Evolutionary conservation across 2,797 vertebrate genomes (phyloP).

Genomic region (Syngnathus rostellatus): DNA sequence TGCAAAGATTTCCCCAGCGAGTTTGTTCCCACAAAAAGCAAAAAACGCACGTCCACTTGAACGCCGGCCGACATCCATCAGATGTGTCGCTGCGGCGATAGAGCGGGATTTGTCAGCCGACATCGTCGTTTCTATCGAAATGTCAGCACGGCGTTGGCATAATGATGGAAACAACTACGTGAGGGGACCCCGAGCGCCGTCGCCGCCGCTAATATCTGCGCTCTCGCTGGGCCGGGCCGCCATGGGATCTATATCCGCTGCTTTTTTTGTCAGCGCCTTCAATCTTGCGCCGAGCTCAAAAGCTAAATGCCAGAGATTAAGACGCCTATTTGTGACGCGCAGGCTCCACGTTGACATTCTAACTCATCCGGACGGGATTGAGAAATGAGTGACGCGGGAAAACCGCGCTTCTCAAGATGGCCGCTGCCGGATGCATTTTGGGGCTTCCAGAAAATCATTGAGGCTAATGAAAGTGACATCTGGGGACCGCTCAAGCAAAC

Average conservation of each 20-base stretch:
- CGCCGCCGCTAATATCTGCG: constrained; percentile 63
- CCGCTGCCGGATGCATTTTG: background rate
- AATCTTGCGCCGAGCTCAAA: constrained; percentile 55
- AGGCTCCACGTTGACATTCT: constrained; percentile 60
- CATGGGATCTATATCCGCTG: constrained; percentile 58
- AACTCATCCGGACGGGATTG: constrained; percentile 60
- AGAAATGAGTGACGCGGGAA: constrained; percentile 56
- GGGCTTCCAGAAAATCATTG: background rate
- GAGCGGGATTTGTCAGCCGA: constrained; percentile 59
- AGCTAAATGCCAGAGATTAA: constrained; percentile 69
- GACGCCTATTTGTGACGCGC: constrained; percentile 65
- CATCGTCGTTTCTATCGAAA: constrained; percentile 62
- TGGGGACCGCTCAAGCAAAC: background rate
- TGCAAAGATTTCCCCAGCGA: background rate
- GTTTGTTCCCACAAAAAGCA: background rate
- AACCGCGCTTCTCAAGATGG: constrained; percentile 35
- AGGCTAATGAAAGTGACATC: background rate
- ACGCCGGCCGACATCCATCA: constrained; percentile 50
- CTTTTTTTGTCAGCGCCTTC: constrained; percentile 62
- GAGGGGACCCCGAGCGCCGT: constrained; percentile 47
- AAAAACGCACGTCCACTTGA: constrained; percentile 31
- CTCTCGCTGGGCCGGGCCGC: constrained; percentile 55
- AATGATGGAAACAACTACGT: constrained; percentile 62
- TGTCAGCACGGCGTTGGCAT: constrained; percentile 61
- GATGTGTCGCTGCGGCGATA: constrained; percentile 33